Conservation (phyloP, 2,888 invertebrate species). For the Apoda limacodes region DNA sequence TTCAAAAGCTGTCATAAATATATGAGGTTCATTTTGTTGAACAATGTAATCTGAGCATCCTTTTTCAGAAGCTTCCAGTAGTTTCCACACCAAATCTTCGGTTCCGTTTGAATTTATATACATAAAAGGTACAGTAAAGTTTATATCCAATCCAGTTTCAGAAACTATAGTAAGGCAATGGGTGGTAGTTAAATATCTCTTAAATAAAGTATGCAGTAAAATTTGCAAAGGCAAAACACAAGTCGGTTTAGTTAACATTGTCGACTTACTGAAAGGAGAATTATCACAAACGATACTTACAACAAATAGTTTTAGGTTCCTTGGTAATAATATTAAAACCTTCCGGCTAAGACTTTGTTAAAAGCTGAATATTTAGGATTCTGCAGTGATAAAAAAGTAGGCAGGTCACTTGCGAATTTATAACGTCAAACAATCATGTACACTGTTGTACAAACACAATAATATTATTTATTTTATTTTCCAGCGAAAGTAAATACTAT, state of each 20-base stretch:
- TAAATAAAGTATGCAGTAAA: slow-evolving; percentile 37
- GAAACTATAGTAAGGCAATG: slow-evolving; percentile 45
- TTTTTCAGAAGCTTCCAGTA: slow-evolving; percentile 43
- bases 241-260: background rate
- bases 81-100: slow-evolving; percentile 26
- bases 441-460: no score
- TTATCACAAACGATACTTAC: no score
- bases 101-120: slow-evolving; percentile 27
- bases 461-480: no score
- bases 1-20: slow-evolving; percentile 49
- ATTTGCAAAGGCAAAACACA: slow-evolving; percentile 32
- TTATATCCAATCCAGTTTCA: slow-evolving; percentile 29
- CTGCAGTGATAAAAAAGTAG: no score
- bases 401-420: no score
- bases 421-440: no score
- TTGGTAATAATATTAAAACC: no score
- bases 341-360: no score
- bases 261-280: no score
- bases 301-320: no score
- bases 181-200: slow-evolving; percentile 35
- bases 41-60: slow-evolving; percentile 62
- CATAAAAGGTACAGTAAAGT: slow-evolving; percentile 26
- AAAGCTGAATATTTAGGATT: no score
- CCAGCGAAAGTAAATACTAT: no score
- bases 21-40: slow-evolving; percentile 35